These are phyloP conservation scores for Hyppa rectilinea DNA, from an alignment of 2,888 invertebrate species.

Conservation along the genomic window DNA sequence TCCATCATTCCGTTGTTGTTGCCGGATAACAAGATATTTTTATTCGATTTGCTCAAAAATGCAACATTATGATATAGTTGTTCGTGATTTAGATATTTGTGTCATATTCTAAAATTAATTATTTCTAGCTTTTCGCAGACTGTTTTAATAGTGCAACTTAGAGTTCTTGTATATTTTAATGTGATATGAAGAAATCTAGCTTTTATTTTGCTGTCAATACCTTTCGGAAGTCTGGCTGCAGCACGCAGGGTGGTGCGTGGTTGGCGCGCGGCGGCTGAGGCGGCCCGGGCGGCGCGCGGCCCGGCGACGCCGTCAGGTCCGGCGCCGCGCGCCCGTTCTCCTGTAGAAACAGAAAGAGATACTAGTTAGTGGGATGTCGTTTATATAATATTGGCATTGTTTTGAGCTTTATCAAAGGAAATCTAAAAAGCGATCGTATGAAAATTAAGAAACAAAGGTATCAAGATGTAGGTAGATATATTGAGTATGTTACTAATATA, in stretches of 20 bases:
- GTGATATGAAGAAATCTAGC: not conserved
- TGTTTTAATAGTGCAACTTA: not conserved
- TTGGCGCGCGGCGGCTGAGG: conserved; percentile 92
- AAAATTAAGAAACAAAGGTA: not conserved
- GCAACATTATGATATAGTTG: not conserved
- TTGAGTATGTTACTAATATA: no score
- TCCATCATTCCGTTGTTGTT: not conserved
- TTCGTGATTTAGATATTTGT: not conserved
- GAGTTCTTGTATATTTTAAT: not conserved
- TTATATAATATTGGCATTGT: not conserved
- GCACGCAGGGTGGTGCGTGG: conserved; percentile 94
- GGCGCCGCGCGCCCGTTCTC: conserved; percentile 97
- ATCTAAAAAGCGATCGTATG: not conserved
- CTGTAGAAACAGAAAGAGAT: conserved; percentile 82
- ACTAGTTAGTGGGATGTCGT: not conserved
- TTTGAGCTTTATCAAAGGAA: not conserved
- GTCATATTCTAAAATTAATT: not conserved
- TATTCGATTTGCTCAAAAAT: not conserved
- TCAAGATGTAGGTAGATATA: not conserved
- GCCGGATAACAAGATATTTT: not conserved
- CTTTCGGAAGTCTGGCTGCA: conserved; percentile 98
- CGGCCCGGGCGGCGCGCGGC: conserved; percentile 94
- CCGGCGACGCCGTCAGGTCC: conserved; percentile 97
- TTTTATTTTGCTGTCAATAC: not conserved
- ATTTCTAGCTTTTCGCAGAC: not conserved